Base-by-base conservation (phyloP, 2,888 invertebrate species). In the Agriotes lineatus region DNA sequence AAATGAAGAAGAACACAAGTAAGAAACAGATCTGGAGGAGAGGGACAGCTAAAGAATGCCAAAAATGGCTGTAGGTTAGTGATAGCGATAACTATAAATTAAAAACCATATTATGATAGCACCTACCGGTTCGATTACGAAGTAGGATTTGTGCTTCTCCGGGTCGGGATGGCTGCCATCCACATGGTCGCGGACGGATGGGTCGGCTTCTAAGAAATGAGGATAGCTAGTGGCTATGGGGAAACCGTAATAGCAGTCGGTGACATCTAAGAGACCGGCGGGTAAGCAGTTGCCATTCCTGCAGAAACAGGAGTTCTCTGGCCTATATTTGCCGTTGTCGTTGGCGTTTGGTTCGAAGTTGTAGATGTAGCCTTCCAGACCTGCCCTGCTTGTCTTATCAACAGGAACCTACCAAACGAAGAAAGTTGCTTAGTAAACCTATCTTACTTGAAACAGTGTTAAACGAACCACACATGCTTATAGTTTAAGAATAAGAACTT, bases 201-300 rank as follows among this genome's bases (percentile, higher is more conserved):
- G 87, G 72, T 94, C 93, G 0, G 91, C 89, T 70, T 92, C 88
- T 81, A 92, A 90, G 82, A 95, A 96, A 82, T 96, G 96, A 0
- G 96, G 96, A 82, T 93, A 94, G 39, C 96, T 95, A 4, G 96
- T 85, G 0, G 94, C 93, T 45, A 96, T 95, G 0, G 96, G 96
- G 81, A 96, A 96, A 0, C 96, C 95, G 79, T 95, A 96, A 84
- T 96, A 96, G 79, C 96, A 96, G 58, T 92, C 92, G 0, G 92
- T 89, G 35, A 96, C 95, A 79, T 96, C 96, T 20, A 95, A 87
- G 1, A 96, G 82, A 4, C 96, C 96, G 33, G 87, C 83, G 1
- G 91, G 91, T 12, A 94, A 85, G 78, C 95, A 95, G 70, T 87
- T 85, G 18, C 87, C 88, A 37, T 90, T 82, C 72, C 90, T 87